Conservation (phyloP, 1,140 invertebrate species). For the Tetragonula clypearis region DNA sequence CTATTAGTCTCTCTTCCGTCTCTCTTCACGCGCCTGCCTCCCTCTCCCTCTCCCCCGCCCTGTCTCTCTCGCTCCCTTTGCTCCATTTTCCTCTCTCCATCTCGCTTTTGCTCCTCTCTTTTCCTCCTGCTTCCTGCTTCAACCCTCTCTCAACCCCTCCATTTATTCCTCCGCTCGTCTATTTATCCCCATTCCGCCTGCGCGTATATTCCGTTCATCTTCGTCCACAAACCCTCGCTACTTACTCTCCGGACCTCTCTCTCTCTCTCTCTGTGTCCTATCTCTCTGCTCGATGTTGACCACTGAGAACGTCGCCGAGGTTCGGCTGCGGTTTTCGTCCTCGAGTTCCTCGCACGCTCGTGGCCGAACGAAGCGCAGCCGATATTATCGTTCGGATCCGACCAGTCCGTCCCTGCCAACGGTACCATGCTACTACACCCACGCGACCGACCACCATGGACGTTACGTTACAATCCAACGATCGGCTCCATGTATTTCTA, state of each 20-base stretch:
- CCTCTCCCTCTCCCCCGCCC: background rate
- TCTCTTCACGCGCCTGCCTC: conserved; percentile 10
- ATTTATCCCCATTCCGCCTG: conserved; percentile 51
- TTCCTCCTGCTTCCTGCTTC: background rate
- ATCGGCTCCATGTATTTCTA: conserved; percentile 12
- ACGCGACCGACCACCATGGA: background rate
- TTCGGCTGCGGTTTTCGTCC: conserved; percentile 47
- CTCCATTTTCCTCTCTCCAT: background rate
- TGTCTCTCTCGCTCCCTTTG: background rate
- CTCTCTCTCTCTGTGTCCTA: conserved; percentile 4
- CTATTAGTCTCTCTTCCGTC: conserved; percentile 7
- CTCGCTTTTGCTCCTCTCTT: no score
- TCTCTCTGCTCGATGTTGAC: conserved; percentile 34
- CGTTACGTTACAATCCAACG: conserved; percentile 13
- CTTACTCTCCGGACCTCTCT: conserved; percentile 14
- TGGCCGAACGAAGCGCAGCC: conserved; percentile 33
- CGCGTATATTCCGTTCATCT: conserved; percentile 56
- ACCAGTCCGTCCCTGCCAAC: background rate
- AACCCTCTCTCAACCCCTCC: background rate
- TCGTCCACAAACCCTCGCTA: conserved; percentile 44
- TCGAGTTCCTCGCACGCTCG: conserved; percentile 53
- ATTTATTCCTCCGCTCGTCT: background rate
- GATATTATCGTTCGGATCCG: conserved; percentile 31
- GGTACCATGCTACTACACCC: background rate
- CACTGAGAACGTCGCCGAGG: conserved; percentile 53